A percentile compares a stretch with the other conserved stretches of the same genome.
These are phyloP conservation scores for Paracyprichromis sp. DNA, from an alignment of 2,113 vertebrate species.

Conservation along the genomic window DNA sequence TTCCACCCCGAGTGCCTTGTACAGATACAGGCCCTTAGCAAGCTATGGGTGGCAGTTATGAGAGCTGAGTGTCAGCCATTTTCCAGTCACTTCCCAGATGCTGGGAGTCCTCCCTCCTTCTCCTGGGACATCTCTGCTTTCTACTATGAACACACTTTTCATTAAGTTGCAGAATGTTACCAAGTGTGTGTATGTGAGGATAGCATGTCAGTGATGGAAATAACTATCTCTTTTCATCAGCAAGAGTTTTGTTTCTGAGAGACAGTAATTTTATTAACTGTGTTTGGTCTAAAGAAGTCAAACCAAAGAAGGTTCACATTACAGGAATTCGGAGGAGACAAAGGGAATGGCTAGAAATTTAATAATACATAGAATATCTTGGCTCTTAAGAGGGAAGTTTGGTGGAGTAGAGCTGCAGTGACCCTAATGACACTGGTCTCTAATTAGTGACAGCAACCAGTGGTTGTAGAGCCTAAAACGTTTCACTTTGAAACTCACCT, in stretches of 20 bases:
- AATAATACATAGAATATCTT: not conserved
- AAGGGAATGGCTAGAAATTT: not conserved
- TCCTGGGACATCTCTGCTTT: not conserved
- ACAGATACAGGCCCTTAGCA: not conserved
- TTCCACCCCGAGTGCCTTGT: not conserved
- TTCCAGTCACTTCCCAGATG: not conserved
- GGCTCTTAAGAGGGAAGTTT: accelerated
- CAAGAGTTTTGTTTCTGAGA: not conserved
- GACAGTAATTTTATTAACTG: not conserved
- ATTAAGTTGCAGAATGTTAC: not conserved
- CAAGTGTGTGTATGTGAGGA: not conserved
- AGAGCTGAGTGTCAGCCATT: not conserved
- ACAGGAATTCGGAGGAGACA: not conserved
- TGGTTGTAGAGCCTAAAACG: not conserved
- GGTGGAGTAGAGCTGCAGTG: not conserved
- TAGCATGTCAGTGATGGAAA: not conserved
- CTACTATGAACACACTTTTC: not conserved
- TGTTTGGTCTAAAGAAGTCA: not conserved
- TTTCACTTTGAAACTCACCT: not conserved
- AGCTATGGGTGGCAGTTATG: not conserved
- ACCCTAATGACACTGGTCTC: not conserved
- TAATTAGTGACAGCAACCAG: not conserved
- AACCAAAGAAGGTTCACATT: not conserved
- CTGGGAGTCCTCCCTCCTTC: not conserved
- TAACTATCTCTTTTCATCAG: not conserved